Conservation (phyloP, 2,113 vertebrate genomes). For the Pitta sordida region DNA sequence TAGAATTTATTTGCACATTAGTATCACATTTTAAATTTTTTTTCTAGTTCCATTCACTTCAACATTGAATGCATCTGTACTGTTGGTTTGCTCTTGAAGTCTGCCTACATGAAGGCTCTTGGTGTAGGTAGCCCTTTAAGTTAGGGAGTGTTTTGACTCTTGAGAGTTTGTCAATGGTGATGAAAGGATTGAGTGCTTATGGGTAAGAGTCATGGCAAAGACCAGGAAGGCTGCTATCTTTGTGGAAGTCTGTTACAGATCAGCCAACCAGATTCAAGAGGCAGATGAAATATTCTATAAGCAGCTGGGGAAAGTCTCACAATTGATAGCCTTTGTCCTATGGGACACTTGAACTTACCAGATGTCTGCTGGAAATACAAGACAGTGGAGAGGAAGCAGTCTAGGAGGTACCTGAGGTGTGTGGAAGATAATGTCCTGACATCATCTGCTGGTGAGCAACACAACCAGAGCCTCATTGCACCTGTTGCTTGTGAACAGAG, state of each 20-base stretch:
- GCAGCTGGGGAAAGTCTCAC: neutral
- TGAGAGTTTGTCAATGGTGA: neutral
- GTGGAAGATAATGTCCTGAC: neutral
- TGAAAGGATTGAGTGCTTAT: neutral
- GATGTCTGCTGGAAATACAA: neutral
- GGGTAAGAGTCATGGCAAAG: neutral
- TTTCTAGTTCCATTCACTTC: neutral
- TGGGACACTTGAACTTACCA: neutral
- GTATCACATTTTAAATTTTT: neutral
- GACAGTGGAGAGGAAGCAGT: neutral
- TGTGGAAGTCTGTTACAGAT: neutral
- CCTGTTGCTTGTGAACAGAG: neutral
- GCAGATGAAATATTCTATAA: neutral
- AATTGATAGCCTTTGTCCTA: neutral
- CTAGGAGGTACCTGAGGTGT: neutral
- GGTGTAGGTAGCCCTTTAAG: neutral
- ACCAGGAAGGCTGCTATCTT: neutral
- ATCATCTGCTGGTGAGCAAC: fast-evolving
- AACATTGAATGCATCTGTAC: neutral
- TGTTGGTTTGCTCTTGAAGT: neutral
- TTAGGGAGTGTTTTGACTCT: neutral
- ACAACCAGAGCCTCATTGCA: neutral
- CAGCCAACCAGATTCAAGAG: neutral
- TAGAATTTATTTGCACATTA: neutral
- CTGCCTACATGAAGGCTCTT: neutral